These are phyloP conservation scores for Syrrhaptes paradoxus DNA, from an alignment of 2,113 vertebrate genomes.

Conservation along the genomic window DNA sequence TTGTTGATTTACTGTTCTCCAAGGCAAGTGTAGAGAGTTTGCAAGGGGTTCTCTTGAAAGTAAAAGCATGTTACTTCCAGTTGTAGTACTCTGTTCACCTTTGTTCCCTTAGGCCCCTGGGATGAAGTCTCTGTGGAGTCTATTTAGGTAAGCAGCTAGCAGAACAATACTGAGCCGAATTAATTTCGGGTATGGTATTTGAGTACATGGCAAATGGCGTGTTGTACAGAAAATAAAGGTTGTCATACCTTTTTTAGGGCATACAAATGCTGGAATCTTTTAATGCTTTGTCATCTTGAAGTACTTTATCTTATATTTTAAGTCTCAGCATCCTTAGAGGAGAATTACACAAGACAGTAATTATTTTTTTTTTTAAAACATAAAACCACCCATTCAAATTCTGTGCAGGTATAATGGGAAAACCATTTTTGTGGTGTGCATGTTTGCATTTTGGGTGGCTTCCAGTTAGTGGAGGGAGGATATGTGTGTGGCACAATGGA, in stretches of 20 bases:
- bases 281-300: neutral
- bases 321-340: neutral
- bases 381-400: neutral
- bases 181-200: rapidly evolving
- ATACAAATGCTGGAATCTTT: neutral
- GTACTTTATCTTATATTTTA: neutral
- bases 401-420: neutral
- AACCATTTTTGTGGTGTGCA: neutral
- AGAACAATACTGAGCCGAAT: neutral
- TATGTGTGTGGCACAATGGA: neutral
- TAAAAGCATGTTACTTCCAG: neutral
- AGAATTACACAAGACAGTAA: neutral
- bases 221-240: neutral
- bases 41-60: neutral
- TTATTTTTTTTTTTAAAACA: neutral
- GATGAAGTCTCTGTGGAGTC: neutral
- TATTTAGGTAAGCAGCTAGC: neutral
- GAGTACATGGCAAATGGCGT: rapidly evolving
- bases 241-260: neutral
- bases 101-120: neutral
- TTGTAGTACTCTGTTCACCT: neutral
- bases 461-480: neutral
- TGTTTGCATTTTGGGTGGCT: neutral
- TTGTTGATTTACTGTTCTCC: neutral
- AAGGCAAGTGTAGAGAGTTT: neutral